phyloP scores from a whole-genome alignment of 2,797 vertebrate genomes.

The Anabas testudineus region DNA sequence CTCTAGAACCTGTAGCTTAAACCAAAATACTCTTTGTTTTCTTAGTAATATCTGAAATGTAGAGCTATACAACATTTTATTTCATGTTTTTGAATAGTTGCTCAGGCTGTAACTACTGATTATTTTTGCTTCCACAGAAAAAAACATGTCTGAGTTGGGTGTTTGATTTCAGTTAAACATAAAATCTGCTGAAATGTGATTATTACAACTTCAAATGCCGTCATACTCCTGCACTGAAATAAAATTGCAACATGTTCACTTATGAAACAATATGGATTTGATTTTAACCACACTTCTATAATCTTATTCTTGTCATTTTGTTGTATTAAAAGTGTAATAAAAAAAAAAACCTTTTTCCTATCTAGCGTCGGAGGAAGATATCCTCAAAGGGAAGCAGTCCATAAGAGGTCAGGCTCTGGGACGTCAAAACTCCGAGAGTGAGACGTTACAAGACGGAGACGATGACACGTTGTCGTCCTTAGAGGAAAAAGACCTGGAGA shows the following conservation, averaged over 20 bases:
- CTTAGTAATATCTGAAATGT: not conserved
- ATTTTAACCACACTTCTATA: not conserved
- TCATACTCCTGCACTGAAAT: constrained; percentile 13
- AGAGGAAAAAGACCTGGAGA: constrained; percentile 98
- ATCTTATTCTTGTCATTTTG: not conserved
- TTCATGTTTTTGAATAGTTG: constrained; percentile 4
- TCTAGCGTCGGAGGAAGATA: constrained; percentile 92
- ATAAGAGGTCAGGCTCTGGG: constrained; percentile 93
- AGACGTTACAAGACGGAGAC: constrained; percentile 90
- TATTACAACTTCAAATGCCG: constrained; percentile 1
- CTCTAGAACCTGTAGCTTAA: not conserved
- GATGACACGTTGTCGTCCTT: constrained; percentile 95
- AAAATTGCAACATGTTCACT: not conserved
- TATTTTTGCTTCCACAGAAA: not conserved
- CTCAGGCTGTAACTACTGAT: not conserved
- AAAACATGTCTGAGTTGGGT: not conserved
- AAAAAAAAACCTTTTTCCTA: constrained; percentile 57
- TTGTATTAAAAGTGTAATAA: constrained; percentile 34
- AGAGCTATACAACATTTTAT: not conserved
- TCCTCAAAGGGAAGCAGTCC: constrained; percentile 95
- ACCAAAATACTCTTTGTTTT: not conserved
- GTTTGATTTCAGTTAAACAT: not conserved
- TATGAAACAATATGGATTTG: not conserved
- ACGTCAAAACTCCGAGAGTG: constrained; percentile 94
- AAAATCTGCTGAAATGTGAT: not conserved